Base-by-base conservation (phyloP, 2,113 vertebrate genomes). In the Ciconia stormi region DNA sequence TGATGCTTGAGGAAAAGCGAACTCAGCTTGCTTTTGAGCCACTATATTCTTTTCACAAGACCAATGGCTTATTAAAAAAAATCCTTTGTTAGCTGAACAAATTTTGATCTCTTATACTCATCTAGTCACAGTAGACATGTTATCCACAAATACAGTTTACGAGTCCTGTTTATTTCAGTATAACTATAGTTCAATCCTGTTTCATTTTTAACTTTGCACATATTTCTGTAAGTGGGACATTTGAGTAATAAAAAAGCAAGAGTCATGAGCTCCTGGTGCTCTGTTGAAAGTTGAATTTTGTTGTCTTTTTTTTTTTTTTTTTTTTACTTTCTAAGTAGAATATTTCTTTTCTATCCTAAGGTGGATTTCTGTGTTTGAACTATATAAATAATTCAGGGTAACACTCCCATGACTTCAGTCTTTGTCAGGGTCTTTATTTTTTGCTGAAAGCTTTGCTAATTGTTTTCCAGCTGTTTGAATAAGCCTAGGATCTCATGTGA, bases 401-500 rank as follows among this genome's bases (percentile, higher is more conserved):
- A 81, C 27, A 21, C 20, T 93, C 53, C 20, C 16, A 30, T 46
- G 40, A 90, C 67, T 97, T 96, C 53, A 72, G 55, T 59, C 23
- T 88, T 94, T 0, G 4, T 87, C 80, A 86, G 9, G 44, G 42
- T 84, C 46, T 85, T 84, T 82, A n/a, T 87, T 86, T 94, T 82
- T 91, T 76, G 26, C 56, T 0, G 2, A 87, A 91, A 93, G 22
- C 40, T 49, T 94, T 94, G 19, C 17, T 94, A 74, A 89, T 82
- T 91, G 32, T 93, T 96, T 92, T 95, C 44, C 32, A 93, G 27
- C 25, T 95, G 19, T 94, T 94, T 80, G 40, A 91, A 47, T 82
- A 85, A 94, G 22, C 34, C 30, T 89, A 23, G 21, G 25, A 56
- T 72, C 69, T 93, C 88, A 42, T 56, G 73, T 79, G 87, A 76